These are phyloP conservation scores for Keiferia lycopersicella DNA, from an alignment of 2,888 invertebrate genomes.

Conservation along the genomic window DNA sequence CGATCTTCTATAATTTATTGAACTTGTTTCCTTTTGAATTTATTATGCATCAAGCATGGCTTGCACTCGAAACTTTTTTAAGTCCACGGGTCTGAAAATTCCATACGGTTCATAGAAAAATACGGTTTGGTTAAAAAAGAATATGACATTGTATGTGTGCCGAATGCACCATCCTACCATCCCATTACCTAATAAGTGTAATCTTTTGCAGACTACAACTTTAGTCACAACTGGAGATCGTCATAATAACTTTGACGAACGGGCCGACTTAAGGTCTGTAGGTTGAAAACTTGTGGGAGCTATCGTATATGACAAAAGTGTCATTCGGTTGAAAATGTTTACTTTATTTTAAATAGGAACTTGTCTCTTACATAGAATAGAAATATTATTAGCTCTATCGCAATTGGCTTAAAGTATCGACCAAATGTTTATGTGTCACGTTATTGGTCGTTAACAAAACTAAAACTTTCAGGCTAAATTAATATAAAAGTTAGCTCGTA, in stretches of 20 bases:
- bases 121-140: too few species aligned
- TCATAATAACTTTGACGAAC: not conserved
- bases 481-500: not conserved
- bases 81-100: not conserved
- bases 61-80: too few species aligned
- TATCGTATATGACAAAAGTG: not conserved
- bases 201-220: not conserved
- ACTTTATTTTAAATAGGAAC: not conserved
- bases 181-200: not conserved
- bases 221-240: not conserved
- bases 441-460: not conserved
- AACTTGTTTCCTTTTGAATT: not conserved
- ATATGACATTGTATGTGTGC: not conserved
- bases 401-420: slow-evolving; percentile 6
- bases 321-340: not conserved
- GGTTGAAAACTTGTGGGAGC: not conserved
- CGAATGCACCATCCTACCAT: slow-evolving; percentile 2
- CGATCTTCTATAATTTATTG: too few species aligned
- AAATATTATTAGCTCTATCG: not conserved
- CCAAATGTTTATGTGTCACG: not conserved
- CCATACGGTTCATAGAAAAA: too few species aligned
- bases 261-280: not conserved
- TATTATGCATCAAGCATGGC: too few species aligned
- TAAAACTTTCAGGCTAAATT: not conserved
- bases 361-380: not conserved